phyloP scores from a whole-genome alignment of 2,113 vertebrate species.

The Vireo altiloquus region DNA sequence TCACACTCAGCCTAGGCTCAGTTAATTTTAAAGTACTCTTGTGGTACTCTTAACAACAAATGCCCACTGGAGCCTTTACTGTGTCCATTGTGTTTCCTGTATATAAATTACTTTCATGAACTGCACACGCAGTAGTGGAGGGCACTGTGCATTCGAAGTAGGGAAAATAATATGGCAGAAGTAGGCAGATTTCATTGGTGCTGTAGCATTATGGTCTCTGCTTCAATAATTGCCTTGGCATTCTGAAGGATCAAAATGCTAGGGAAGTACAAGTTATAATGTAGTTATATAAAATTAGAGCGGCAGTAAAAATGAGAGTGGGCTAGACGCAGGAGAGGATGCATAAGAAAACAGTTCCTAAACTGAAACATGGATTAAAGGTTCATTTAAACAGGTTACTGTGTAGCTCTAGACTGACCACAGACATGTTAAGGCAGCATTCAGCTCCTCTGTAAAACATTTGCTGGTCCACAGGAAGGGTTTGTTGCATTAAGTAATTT shows the following conservation, averaged over 20 bases:
- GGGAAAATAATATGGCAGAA: neutral
- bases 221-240: neutral
- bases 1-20: neutral
- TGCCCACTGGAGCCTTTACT: neutral
- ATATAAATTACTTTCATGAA: neutral
- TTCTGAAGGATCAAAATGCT: neutral
- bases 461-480: slow-evolving; percentile 75
- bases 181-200: neutral
- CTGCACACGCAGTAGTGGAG: neutral
- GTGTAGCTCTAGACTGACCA: slow-evolving; percentile 48
- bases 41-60: neutral
- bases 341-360: slow-evolving; percentile 18
- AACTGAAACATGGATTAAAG: slow-evolving; percentile 27
- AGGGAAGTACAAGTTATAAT: neutral
- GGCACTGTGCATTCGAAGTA: neutral
- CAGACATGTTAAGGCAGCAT: slow-evolving; percentile 56
- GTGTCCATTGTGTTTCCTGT: neutral
- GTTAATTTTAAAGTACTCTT: neutral
- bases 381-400: slow-evolving; percentile 50
- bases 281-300: slow-evolving; percentile 54
- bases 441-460: slow-evolving; percentile 66
- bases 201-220: neutral
- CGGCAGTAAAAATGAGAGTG: slow-evolving; percentile 1
- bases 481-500: slow-evolving; percentile 81
- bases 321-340: neutral